Conservation (phyloP, 2,888 invertebrate genomes). For the Himalopsyche tibetana region DNA sequence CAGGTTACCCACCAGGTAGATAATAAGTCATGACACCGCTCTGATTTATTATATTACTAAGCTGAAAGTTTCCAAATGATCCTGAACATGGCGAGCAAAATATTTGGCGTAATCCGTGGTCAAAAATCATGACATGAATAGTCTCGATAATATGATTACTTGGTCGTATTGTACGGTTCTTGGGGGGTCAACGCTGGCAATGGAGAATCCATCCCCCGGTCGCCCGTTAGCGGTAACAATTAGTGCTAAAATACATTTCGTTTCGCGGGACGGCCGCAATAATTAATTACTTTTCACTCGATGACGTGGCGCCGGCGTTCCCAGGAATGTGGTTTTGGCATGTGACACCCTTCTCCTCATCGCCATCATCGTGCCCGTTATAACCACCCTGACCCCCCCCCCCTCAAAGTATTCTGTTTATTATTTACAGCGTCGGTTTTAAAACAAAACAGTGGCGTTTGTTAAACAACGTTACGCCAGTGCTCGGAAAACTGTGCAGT, state of each 20-base stretch:
- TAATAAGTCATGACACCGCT: no score
- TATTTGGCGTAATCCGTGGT: no score
- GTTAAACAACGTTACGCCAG: no score
- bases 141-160: no score
- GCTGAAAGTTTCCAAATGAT: no score
- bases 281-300: constrained; percentile 31
- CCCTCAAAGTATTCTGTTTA: constrained; percentile 14
- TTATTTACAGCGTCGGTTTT: constrained; percentile 16
- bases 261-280: constrained; percentile 20
- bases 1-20: no score
- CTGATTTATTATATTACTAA: no score
- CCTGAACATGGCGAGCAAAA: no score
- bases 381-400: neutral
- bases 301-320: constrained; percentile 26
- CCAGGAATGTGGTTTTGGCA: constrained; percentile 34
- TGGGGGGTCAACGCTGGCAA: neutral
- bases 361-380: neutral
- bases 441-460: constrained; percentile 25
- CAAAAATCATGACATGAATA: no score
- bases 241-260: constrained; percentile 30
- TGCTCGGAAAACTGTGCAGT: no score
- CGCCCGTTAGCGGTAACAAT: constrained; percentile 26
- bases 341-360: constrained; percentile 19
- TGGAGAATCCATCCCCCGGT: neutral
- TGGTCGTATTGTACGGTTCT: no score